Base-by-base conservation (phyloP, 2,797 vertebrate species). In the Zonotrichia albicollis region DNA sequence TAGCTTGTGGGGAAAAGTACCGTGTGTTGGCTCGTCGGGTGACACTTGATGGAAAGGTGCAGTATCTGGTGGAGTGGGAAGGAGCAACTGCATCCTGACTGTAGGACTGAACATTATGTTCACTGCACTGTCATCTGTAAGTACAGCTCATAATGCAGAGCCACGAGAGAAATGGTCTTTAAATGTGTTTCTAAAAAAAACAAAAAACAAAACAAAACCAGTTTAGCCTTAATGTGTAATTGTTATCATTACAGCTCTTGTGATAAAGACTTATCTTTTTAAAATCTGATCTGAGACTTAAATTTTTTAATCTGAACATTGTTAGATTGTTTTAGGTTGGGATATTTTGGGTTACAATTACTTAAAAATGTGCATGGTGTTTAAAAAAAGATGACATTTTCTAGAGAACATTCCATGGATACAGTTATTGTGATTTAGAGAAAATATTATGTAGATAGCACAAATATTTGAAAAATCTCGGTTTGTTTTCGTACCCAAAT, bases 11-110 rank as follows among this genome's bases (percentile, higher is more conserved):
- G 30, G 99, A 99, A 95, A 99, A 99, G 87, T 99, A 99, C 95
- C 98, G 99, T 84, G 98, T 99, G 65, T 97, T 99, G 96, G 99
- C 99, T 95, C 98, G 99, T 66, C 98, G 99, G 71, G 98, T 99
- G 97, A 99, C 99, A 4, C 98, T 99, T 53, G 99, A 99, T 32
- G 99, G 99, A 76, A 99, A 99, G 98, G 99, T 99, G 97, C 99
- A 99, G 98, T 99, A 99, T 96, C 98, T 99, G 95, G 99, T 99
- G 97, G 99, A 99, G 95, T 99, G 99, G 99, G 99, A 99, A 97
- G 99, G 99, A 93, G 99, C 99, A 87, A 99, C 99, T 89, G 99
- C 99, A 62, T 99, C 99, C 80, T 99, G 99, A 98, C 98, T 97
- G 87, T 97, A 97, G 97, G 96, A 97, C 97, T 97, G 97, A 97